Conservation (phyloP, 2,888 invertebrate species). For the Drosophila cognata region DNA sequence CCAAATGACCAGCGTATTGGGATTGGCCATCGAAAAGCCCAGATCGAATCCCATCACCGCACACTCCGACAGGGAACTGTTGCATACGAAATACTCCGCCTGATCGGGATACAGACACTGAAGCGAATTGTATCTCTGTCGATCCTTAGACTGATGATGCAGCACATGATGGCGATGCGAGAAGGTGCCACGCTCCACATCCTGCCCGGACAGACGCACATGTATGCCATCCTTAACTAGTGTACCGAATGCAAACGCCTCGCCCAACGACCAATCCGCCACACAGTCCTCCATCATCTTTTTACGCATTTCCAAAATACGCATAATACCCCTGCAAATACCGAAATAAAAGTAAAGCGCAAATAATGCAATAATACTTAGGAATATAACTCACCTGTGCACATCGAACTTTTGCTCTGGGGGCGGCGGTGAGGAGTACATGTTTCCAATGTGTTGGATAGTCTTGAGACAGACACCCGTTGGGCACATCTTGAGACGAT, state of each 20-base stretch:
- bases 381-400: slow-evolving; percentile 85
- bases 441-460: slow-evolving; percentile 87
- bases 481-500: slow-evolving; percentile 86
- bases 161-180: slow-evolving; percentile 97
- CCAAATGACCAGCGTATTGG: slow-evolving; percentile 97
- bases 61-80: slow-evolving; percentile 98
- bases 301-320: slow-evolving; percentile 94
- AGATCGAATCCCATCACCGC: slow-evolving; percentile 95
- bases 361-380: too few species aligned
- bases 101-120: slow-evolving; percentile 97
- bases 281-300: slow-evolving; percentile 94
- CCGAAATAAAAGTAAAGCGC: slow-evolving; percentile 47
- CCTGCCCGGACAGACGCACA: slow-evolving; percentile 96
- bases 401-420: slow-evolving; percentile 87
- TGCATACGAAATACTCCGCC: slow-evolving; percentile 98
- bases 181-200: slow-evolving; percentile 99
- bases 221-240: slow-evolving; percentile 98
- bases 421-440: slow-evolving; percentile 87
- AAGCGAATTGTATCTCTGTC: slow-evolving; percentile 92
- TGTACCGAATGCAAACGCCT: slow-evolving; percentile 98
- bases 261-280: slow-evolving; percentile 98
- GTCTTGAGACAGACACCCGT: slow-evolving; percentile 89
- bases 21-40: slow-evolving; percentile 98
- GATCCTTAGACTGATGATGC: slow-evolving; percentile 98
- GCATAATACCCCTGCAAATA: slow-evolving; percentile 89